phyloP scores from a whole-genome alignment of 1,140 invertebrate genomes.

The Penaeus vannamei region DNA sequence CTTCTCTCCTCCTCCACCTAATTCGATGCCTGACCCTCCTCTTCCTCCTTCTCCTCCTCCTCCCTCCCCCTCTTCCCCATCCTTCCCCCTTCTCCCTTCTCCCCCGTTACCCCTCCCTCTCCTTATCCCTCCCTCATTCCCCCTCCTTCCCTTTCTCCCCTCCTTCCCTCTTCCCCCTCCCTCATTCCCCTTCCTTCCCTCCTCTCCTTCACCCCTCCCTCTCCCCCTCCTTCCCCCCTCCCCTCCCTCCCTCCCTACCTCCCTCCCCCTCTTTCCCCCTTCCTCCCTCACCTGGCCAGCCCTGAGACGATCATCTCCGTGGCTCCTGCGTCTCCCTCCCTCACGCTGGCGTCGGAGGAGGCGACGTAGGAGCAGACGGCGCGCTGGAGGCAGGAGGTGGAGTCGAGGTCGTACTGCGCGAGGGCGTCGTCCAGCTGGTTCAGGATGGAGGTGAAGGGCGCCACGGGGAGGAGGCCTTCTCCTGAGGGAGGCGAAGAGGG shows the following conservation, averaged over 20 bases:
- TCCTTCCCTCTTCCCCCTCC: conserved; percentile 22
- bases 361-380: conserved; percentile 57
- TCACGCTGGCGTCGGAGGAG: conserved; percentile 66
- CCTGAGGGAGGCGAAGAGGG: neutral
- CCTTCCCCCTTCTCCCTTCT: conserved; percentile 41
- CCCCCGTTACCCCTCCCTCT: too few species aligned
- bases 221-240: neutral
- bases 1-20: too few species aligned
- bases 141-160: too few species aligned
- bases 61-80: conserved; percentile 48
- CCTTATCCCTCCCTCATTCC: too few species aligned
- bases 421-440: conserved; percentile 65
- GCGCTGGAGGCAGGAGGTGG: conserved; percentile 60
- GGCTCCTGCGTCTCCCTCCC: conserved; percentile 30
- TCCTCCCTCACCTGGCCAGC: conserved; percentile 38
- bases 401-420: conserved; percentile 63
- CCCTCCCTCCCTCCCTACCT: neutral
- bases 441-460: conserved; percentile 63
- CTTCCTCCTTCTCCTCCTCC: too few species aligned
- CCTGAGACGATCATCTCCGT: conserved; percentile 50
- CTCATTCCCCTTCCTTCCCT: conserved; percentile 44
- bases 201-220: neutral
- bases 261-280: neutral
- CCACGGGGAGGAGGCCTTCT: conserved; percentile 14
- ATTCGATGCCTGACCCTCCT: too few species aligned